A percentile compares a stretch with the other conserved stretches of the same genome.
Evolutionary conservation across 92 coral and sea anemone species (phyloP).

Genomic region (Muricea muricata): DNA sequence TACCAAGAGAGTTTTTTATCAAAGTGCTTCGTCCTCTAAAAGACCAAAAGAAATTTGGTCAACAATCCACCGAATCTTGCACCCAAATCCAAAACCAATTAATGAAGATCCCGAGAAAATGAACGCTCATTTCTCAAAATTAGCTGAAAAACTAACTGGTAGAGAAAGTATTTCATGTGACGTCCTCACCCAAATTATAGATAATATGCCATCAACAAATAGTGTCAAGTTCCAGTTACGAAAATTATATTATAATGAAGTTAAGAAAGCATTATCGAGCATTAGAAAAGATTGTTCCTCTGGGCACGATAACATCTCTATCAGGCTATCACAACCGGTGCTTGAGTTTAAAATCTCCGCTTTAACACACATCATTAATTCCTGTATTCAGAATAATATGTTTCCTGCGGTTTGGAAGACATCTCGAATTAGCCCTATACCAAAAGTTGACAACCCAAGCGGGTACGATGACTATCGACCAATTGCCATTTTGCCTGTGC

Average conservation of each 20-base stretch:
- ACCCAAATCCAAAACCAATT: background rate
- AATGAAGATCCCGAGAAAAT: background rate
- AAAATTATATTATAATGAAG: background rate
- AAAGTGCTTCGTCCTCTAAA: background rate
- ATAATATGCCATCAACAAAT: no score
- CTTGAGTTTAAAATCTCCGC: constrained; percentile 15
- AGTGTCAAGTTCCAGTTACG: background rate
- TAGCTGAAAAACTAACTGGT: no score
- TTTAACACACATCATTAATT: constrained; percentile 42
- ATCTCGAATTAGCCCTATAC: no score
- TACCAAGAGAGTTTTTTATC: no score
- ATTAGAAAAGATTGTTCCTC: no score
- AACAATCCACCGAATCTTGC: background rate
- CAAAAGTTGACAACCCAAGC: no score
- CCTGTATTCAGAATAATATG: background rate
- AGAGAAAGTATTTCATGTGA: no score
- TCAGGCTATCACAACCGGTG: background rate
- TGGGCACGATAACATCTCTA: background rate
- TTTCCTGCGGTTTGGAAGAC: no score
- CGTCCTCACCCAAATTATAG: no score
- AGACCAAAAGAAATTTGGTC: no score
- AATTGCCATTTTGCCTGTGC: background rate
- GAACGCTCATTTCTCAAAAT: background rate
- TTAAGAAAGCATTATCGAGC: no score
- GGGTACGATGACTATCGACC: background rate